Percentiles rank a stretch among this genome's conserved stretches.
Evolutionary conservation across 2,888 invertebrate species (phyloP).

Genomic region (Drosophila lacicola): DNA sequence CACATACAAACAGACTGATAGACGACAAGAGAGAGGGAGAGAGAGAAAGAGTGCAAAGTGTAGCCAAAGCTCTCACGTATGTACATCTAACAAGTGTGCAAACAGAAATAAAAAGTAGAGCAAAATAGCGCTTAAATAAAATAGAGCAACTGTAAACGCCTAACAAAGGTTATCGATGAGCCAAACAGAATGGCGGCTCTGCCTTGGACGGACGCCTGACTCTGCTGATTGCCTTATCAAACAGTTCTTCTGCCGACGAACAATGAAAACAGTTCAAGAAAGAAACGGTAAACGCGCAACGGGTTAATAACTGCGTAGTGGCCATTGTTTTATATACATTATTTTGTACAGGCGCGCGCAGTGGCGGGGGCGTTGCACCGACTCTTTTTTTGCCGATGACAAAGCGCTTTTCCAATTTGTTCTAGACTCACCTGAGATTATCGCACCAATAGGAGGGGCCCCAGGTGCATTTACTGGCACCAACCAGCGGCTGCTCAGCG

Average conservation of each 20-base stretch:
- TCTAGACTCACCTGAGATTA: conserved; percentile 81
- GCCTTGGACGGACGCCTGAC: conserved; percentile 5
- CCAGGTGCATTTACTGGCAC: conserved; percentile 89
- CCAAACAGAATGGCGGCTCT: conserved; percentile 37
- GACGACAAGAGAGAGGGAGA: not conserved
- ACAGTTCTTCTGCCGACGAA: conserved; percentile 26
- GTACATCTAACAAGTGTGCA: conserved; percentile 9
- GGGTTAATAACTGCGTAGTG: conserved; percentile 61
- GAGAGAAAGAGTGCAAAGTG: conserved; percentile 29
- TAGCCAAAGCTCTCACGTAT: conserved; percentile 14
- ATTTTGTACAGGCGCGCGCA: not conserved
- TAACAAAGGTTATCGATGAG: conserved; percentile 66
- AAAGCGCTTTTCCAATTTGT: conserved; percentile 44
- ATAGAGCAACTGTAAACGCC: conserved; percentile 55
- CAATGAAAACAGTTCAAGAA: conserved; percentile 35
- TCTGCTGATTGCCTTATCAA: conserved; percentile 61
- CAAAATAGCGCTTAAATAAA: conserved; percentile 23
- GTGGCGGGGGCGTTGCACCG: conserved; percentile 6
- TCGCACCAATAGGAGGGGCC: conserved; percentile 93
- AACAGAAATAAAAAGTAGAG: conserved; percentile 15
- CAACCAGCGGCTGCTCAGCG: conserved; percentile 84
- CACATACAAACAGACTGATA: conserved; percentile 1
- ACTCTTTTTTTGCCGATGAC: conserved; percentile 43
- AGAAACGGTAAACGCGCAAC: conserved; percentile 26
- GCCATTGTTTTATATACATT: conserved; percentile 37